phyloP scores from a whole-genome alignment of 2,797 vertebrate genomes.

The Adrianichthys oophorus region DNA sequence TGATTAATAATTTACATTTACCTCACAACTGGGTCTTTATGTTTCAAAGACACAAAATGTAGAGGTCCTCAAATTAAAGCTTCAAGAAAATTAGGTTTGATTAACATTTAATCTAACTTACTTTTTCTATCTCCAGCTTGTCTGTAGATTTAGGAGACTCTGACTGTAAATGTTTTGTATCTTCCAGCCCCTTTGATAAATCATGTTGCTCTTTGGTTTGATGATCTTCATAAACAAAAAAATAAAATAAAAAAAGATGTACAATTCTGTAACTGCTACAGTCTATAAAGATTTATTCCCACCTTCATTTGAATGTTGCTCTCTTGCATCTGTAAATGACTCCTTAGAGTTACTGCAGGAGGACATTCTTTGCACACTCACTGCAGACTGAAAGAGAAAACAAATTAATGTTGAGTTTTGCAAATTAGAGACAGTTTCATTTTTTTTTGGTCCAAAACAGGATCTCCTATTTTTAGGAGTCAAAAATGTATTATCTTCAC shows the following conservation, averaged over 20 bases:
- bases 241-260: neutral
- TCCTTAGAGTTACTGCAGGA: constrained; percentile 30
- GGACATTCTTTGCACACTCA: constrained; percentile 48
- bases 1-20: too few species aligned
- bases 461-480: too few species aligned
- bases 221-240: constrained; percentile 3
- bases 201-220: constrained; percentile 16
- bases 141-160: constrained; percentile 15
- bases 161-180: constrained; percentile 1
- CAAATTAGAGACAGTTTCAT: too few species aligned
- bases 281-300: too few species aligned
- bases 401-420: too few species aligned
- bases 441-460: too few species aligned
- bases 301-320: constrained; percentile 34
- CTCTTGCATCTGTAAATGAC: constrained; percentile 29
- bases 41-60: too few species aligned
- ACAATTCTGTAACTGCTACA: too few species aligned
- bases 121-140: constrained; percentile 18
- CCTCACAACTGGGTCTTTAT: too few species aligned
- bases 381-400: constrained; percentile 31
- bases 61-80: too few species aligned
- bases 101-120: neutral
- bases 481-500: too few species aligned
- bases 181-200: constrained; percentile 17
- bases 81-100: too few species aligned